Conservation (phyloP, 2,797 vertebrate genomes). For the Eleutherodactylus coqui region DNA sequence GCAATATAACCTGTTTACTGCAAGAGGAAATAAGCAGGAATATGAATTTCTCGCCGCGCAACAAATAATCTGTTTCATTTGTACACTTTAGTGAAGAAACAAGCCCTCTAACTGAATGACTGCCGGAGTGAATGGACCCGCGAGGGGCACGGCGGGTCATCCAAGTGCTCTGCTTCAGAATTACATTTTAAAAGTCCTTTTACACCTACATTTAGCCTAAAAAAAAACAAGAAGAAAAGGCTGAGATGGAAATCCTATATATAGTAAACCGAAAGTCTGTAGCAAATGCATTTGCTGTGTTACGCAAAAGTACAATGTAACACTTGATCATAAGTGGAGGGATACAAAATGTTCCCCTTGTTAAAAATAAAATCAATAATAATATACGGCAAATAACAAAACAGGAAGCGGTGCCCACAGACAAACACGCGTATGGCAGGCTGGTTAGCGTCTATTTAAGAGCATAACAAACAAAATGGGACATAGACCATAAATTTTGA, state of each 20-base stretch:
- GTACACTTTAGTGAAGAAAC: too few relatives aligned
- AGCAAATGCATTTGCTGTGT: neutral
- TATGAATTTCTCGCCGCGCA: too few relatives aligned
- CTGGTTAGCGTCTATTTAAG: neutral
- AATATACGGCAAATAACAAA: slow-evolving; percentile 20
- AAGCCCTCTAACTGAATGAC: neutral
- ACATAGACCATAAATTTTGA: neutral
- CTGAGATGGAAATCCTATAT: neutral
- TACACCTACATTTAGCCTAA: neutral
- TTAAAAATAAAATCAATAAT: slow-evolving; percentile 52
- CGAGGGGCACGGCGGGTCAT: neutral
- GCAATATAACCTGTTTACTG: too few relatives aligned
- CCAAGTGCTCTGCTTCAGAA: neutral
- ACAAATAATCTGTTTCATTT: too few relatives aligned
- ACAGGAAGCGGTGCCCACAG: neutral
- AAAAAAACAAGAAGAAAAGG: neutral
- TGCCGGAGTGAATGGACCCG: neutral
- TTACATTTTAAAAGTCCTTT: neutral
- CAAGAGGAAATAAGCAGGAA: too few relatives aligned
- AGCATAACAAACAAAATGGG: neutral
- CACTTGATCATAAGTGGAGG: neutral
- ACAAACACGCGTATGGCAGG: slow-evolving; percentile 28
- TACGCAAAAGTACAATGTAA: neutral
- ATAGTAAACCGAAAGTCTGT: neutral
- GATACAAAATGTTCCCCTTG: slow-evolving; percentile 8